A percentile compares a stretch with the other conserved stretches of the same genome.
These are phyloP conservation scores for Nomada ruficornis DNA, from an alignment of 2,888 invertebrate genomes.

Conservation along the genomic window DNA sequence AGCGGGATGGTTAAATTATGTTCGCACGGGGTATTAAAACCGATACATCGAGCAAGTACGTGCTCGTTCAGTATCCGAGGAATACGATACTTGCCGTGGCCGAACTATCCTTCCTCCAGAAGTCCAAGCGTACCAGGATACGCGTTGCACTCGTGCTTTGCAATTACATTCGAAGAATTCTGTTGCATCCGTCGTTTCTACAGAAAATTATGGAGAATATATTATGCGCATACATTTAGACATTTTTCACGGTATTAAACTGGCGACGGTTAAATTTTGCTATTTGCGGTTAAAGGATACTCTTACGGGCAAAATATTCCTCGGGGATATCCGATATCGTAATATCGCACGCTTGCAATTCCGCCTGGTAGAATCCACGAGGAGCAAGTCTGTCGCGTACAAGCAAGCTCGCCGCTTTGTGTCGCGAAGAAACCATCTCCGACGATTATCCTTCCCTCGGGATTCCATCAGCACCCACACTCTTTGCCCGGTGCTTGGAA, in stretches of 20 bases:
- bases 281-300: too few species aligned
- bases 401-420: background rate
- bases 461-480: slow-evolving; percentile 72
- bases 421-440: slow-evolving; percentile 15
- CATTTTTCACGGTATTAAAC: slow-evolving; percentile 8
- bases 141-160: slow-evolving; percentile 26
- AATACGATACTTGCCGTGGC: slow-evolving; percentile 40
- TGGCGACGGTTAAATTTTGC: background rate
- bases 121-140: slow-evolving; percentile 42
- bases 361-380: slow-evolving; percentile 38
- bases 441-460: slow-evolving; percentile 61
- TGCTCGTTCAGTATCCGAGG: slow-evolving; percentile 9
- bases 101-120: slow-evolving; percentile 61
- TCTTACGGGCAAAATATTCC: background rate
- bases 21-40: slow-evolving; percentile 59
- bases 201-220: background rate
- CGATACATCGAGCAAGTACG: slow-evolving; percentile 37
- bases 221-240: background rate
- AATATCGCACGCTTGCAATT: slow-evolving; percentile 46
- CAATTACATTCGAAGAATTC: slow-evolving; percentile 34
- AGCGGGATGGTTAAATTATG: slow-evolving; percentile 55
- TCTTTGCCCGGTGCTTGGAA: slow-evolving; percentile 53
- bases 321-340: slow-evolving; percentile 32
- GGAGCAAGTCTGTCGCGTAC: slow-evolving; percentile 6
- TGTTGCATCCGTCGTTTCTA: background rate